Percentiles rank a stretch among this genome's conserved stretches.
phyloP scores from a whole-genome alignment of 2,797 vertebrate genomes.

The Lophius americanus region DNA sequence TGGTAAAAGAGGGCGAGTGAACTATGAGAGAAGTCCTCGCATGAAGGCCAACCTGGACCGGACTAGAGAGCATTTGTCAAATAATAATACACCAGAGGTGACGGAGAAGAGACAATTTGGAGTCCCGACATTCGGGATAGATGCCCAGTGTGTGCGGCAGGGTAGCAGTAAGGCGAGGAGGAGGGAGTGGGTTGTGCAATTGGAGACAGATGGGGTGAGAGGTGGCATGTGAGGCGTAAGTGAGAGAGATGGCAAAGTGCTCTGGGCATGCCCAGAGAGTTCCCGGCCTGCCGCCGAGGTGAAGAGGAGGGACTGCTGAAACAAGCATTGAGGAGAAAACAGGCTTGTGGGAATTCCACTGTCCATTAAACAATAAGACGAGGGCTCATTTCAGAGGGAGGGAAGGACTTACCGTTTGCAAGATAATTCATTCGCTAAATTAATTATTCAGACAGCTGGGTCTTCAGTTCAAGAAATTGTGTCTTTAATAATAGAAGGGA shows the following conservation, averaged over 20 bases:
- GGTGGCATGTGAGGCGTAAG: constrained; percentile 71
- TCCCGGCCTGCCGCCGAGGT: constrained; percentile 43
- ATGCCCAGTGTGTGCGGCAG: constrained; percentile 49
- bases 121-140: constrained; percentile 48
- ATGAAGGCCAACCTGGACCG: constrained; percentile 28
- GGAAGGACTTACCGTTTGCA: constrained; percentile 73
- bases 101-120: constrained; percentile 45
- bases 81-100: constrained; percentile 37
- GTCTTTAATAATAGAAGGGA: constrained; percentile 85
- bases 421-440: constrained; percentile 85
- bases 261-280: constrained; percentile 71
- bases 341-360: constrained; percentile 76
- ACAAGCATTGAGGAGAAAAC: constrained; percentile 34
- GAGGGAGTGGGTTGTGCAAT: constrained; percentile 53
- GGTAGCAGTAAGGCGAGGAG: constrained; percentile 36
- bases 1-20: background rate
- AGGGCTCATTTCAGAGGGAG: constrained; percentile 72
- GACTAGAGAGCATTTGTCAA: constrained; percentile 28
- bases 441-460: constrained; percentile 87
- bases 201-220: constrained; percentile 77
- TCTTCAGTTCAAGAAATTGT: constrained; percentile 85
- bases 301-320: constrained; percentile 39
- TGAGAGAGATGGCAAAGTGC: constrained; percentile 72
- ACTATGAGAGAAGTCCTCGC: background rate
- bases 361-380: constrained; percentile 82